Percentiles rank a stretch among this genome's conserved stretches.
phyloP scores from a whole-genome alignment of 2,113 vertebrate species.

The Guaruba guarouba region DNA sequence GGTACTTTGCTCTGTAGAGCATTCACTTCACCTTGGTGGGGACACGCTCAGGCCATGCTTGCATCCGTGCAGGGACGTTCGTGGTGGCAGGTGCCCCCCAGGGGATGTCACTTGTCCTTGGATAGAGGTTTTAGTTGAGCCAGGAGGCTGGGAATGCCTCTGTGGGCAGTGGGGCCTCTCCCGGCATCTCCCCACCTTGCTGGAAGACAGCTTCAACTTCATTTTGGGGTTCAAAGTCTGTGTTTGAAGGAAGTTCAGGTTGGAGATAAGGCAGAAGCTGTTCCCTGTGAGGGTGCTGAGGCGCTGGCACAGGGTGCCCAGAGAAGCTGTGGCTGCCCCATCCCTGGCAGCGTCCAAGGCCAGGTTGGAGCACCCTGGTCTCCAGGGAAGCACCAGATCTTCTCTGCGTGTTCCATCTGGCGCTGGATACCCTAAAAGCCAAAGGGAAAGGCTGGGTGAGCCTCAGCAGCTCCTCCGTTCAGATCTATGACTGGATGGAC shows the following conservation, averaged over 20 bases:
- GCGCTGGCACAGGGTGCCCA: neutral
- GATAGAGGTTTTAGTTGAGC: neutral
- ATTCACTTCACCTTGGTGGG: fast-evolving
- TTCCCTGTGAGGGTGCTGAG: neutral
- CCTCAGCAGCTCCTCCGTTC: slow-evolving; percentile 5
- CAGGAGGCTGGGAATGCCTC: neutral
- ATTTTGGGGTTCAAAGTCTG: neutral
- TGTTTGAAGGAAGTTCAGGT: neutral
- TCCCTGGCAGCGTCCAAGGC: neutral
- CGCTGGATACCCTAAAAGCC: neutral
- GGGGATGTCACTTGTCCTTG: neutral
- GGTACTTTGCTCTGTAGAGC: slow-evolving; percentile 60
- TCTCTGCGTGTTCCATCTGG: neutral
- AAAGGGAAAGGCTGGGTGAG: neutral
- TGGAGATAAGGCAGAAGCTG: neutral
- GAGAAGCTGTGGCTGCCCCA: neutral
- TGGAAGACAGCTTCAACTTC: neutral
- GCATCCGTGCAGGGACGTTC: fast-evolving
- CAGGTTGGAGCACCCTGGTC: neutral
- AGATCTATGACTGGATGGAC: slow-evolving; percentile 91
- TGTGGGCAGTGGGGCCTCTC: fast-evolving
- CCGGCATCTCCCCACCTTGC: fast-evolving
- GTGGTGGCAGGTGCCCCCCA: neutral
- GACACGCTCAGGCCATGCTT: neutral
- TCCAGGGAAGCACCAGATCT: neutral